phyloP scores from a whole-genome alignment of 2,113 vertebrate genomes.

The Ctenomys sociabilis region DNA sequence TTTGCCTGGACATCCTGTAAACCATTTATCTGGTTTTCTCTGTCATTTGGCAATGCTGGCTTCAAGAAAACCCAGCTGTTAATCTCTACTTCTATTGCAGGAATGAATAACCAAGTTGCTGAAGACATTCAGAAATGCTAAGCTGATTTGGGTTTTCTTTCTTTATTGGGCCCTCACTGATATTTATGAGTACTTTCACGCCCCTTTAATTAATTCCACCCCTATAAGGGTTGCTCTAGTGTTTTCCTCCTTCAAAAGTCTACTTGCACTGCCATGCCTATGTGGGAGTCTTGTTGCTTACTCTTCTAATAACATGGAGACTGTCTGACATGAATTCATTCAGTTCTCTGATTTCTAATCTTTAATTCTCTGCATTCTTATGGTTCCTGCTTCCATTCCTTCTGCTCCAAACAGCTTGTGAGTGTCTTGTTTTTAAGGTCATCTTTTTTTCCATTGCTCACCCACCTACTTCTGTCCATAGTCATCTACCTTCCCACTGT shows the following conservation, averaged over 20 bases:
- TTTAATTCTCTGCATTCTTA: not conserved
- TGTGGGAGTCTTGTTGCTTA: not conserved
- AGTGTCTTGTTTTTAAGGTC: not conserved
- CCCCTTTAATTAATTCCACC: not conserved
- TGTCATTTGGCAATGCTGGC: not conserved
- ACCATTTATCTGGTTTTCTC: not conserved
- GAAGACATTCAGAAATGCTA: not conserved
- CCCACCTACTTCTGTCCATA: not conserved
- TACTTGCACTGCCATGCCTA: not conserved
- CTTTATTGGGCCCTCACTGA: not conserved
- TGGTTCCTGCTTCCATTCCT: not conserved
- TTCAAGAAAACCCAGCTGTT: not conserved
- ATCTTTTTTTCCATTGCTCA: not conserved
- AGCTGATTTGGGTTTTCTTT: not conserved
- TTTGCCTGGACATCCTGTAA: not conserved
- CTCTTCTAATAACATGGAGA: not conserved
- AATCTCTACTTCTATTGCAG: not conserved
- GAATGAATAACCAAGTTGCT: not conserved
- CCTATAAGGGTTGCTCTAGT: not conserved
- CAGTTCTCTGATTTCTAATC: not conserved
- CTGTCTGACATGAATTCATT: not conserved
- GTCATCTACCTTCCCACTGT: not conserved
- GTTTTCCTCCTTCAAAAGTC: not conserved
- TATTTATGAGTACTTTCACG: not conserved
- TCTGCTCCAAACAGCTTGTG: conserved; percentile 6